Conservation (phyloP, 2,888 invertebrate species). For the Sphaeridia pumilis region DNA sequence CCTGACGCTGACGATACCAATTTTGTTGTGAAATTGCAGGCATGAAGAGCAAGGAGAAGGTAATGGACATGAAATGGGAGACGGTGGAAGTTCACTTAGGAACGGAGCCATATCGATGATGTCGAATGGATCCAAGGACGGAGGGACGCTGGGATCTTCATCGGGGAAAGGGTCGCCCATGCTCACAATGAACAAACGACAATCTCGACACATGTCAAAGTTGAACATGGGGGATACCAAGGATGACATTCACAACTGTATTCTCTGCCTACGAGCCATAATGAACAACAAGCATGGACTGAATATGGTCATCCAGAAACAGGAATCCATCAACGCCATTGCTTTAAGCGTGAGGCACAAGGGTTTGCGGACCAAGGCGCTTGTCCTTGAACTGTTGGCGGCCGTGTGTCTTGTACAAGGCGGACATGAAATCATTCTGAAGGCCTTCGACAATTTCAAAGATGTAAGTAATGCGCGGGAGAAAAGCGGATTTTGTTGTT, state of each 20-base stretch:
- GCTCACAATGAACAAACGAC: slow-evolving; percentile 34
- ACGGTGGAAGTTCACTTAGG: slow-evolving; percentile 1
- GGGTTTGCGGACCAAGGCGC: slow-evolving; percentile 88
- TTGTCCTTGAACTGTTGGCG: slow-evolving; percentile 90
- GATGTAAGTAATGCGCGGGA: slow-evolving; percentile 47
- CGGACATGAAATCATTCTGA: slow-evolving; percentile 95
- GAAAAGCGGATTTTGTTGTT: too few relatives aligned
- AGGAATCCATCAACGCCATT: slow-evolving; percentile 96
- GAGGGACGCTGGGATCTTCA: slow-evolving; percentile 10
- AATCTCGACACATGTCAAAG: slow-evolving; percentile 61
- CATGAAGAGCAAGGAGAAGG: slow-evolving; percentile 11
- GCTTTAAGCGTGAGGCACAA: slow-evolving; percentile 93
- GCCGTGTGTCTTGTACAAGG: slow-evolving; percentile 98
- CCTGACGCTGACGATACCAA: background rate
- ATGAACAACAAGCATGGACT: slow-evolving; percentile 84
- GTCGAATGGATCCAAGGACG: slow-evolving; percentile 12
- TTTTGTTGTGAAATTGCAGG: background rate
- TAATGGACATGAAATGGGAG: background rate
- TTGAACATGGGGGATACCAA: slow-evolving; percentile 81
- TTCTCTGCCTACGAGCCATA: slow-evolving; percentile 96
- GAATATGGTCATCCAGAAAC: slow-evolving; percentile 79
- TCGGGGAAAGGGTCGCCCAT: slow-evolving; percentile 25
- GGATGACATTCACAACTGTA: slow-evolving; percentile 98
- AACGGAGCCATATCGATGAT: slow-evolving; percentile 12
- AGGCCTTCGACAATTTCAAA: slow-evolving; percentile 96